Percentiles rank a stretch among this genome's conserved stretches.
These are phyloP conservation scores for Ambastaia sidthimunki DNA, from an alignment of 2,797 vertebrate species.

Conservation along the genomic window DNA sequence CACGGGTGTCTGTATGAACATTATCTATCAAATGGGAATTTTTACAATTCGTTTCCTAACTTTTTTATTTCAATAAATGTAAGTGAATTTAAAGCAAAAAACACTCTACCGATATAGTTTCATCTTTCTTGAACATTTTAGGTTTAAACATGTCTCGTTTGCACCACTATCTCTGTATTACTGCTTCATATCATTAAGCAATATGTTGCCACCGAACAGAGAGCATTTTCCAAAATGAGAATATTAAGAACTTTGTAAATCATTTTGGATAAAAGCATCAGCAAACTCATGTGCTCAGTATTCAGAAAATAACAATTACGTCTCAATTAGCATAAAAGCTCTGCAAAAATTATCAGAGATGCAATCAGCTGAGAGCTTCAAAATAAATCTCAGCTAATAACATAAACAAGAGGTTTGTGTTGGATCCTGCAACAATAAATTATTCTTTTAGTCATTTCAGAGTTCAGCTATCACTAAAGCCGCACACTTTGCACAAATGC, in stretches of 20 bases:
- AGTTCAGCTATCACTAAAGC: background rate
- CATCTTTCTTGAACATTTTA: background rate
- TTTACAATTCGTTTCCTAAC: constrained; percentile 11
- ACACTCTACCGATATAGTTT: background rate
- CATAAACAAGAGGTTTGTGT: background rate
- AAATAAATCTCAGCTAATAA: background rate
- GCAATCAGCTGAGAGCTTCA: background rate
- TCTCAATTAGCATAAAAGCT: background rate
- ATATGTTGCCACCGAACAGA: background rate
- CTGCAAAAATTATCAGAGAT: background rate
- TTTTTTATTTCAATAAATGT: background rate
- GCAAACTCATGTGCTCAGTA: background rate
- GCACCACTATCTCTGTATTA: background rate
- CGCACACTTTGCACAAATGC: background rate
- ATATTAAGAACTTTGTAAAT: background rate
- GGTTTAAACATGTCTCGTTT: background rate
- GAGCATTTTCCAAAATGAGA: background rate
- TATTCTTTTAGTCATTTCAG: background rate
- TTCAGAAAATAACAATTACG: constrained; percentile 2
- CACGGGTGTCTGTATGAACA: background rate
- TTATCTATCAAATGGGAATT: background rate
- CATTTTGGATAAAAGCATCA: background rate
- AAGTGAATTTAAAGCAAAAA: background rate
- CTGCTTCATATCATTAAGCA: background rate
- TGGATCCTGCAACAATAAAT: background rate